Base-by-base conservation (phyloP, 2,888 invertebrate species). In the Lycophotia porphyrea region DNA sequence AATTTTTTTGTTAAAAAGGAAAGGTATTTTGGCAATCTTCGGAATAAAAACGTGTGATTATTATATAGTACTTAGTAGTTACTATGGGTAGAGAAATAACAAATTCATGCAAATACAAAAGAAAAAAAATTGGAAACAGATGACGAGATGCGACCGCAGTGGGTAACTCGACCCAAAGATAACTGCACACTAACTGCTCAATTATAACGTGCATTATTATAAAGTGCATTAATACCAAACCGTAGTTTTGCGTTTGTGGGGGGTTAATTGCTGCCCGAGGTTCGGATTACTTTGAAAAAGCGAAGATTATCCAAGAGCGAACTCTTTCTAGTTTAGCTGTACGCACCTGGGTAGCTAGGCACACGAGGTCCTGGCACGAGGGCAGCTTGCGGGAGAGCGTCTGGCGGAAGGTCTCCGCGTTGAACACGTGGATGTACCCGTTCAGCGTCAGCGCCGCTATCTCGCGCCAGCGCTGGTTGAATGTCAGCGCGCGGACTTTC, bases 391-490 rank as follows among this genome's bases (percentile, higher is more conserved):
- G 96, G 11, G 98, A 98, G 88, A 98, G 97, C 91, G 98, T 98
- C 97, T 99, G 99, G 80, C 97, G 97, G 94, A 99, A 99, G 21
- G 98, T 98, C 93, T 98, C 98, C 0, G 99, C 98, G 95, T 98
- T 98, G 97, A 99, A 99, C 88, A 99, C 98, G 95, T 99, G 99
- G 92, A 99, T 98, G 94, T 98, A 99, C 0, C 99, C 99, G 95
- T 99, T 99, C 18, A 99, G 96, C 0, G 99, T 99, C 4, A 99
- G 96, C 18, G 99, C 99, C 0, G 99, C 99, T 78, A 99, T 97
- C 96, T 99, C 99, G 87, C 98, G 97, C 93, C 98, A 98, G 31
- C 97, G 97, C 87, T 98, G 97, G 95, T 99, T 99, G 93, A 98
- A 99, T 34, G 98, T 98, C 55, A 99, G 94, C 31, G 99, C 99